A percentile compares a stretch with the other conserved stretches of the same genome.
phyloP scores from a whole-genome alignment of 2,888 invertebrate species.

The Latrodectus hesperus region DNA sequence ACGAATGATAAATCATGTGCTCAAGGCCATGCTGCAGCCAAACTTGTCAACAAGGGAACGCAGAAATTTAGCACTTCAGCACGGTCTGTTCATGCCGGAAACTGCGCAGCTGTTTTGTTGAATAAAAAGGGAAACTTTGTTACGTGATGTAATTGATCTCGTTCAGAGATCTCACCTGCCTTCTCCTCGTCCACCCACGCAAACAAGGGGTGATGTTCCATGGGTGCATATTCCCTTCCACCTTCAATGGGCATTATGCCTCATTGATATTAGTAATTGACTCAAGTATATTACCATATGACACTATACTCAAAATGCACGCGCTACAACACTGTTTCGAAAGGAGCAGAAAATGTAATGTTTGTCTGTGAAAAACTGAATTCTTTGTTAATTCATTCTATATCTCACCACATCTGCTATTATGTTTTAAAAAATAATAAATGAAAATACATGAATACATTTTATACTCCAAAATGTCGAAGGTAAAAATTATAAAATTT shows the following conservation, averaged over 20 bases:
- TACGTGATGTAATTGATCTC: slow-evolving; percentile 50
- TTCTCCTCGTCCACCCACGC: background rate
- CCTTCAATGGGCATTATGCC: slow-evolving; percentile 9
- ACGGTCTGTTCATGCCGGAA: slow-evolving; percentile 17
- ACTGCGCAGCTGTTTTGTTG: slow-evolving; percentile 29
- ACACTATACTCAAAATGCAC: too few relatives aligned
- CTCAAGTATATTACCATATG: slow-evolving; percentile 6
- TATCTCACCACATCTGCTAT: too few relatives aligned
- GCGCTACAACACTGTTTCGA: too few relatives aligned
- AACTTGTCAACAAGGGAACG: background rate
- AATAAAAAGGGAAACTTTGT: slow-evolving; percentile 48
- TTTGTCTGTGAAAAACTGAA: too few relatives aligned
- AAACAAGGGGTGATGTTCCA: background rate
- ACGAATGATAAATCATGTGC: background rate
- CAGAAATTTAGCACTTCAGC: too few relatives aligned
- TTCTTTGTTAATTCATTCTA: too few relatives aligned
- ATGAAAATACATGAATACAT: too few relatives aligned
- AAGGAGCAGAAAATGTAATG: too few relatives aligned
- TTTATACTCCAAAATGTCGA: too few relatives aligned
- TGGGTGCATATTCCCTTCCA: background rate
- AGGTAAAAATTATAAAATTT: too few relatives aligned
- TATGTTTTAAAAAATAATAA: too few relatives aligned
- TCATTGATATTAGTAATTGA: slow-evolving; percentile 16
- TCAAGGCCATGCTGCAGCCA: background rate
- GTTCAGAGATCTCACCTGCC: slow-evolving; percentile 49